These are phyloP conservation scores for Oxyteleia sp. DNA, from an alignment of 2,888 invertebrate species.

Conservation along the genomic window DNA sequence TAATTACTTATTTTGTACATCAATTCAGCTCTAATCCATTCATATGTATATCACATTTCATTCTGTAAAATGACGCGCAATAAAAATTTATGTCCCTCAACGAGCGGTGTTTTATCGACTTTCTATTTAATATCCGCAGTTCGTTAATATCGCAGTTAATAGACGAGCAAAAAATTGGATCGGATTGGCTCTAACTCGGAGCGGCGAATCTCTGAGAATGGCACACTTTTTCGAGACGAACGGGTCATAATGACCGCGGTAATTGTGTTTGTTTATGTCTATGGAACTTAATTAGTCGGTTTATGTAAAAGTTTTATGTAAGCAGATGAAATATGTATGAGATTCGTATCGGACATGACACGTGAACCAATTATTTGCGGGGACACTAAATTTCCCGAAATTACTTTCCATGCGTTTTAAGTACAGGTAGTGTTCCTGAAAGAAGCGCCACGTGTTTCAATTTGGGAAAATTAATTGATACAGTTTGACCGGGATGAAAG, in stretches of 20 bases:
- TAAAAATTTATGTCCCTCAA: slow-evolving; percentile 44
- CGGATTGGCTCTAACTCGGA: slow-evolving; percentile 8
- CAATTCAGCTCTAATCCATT: slow-evolving; percentile 40
- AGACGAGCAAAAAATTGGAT: slow-evolving; percentile 1
- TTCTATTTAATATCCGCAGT: slow-evolving; percentile 60
- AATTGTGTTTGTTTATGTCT: slow-evolving; percentile 9
- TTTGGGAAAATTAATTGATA: not conserved
- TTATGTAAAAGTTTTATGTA: slow-evolving; percentile 5
- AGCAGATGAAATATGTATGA: not conserved
- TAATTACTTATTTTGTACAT: slow-evolving; percentile 51
- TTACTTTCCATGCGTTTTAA: not conserved
- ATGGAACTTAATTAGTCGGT: slow-evolving; percentile 18
- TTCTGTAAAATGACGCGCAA: slow-evolving; percentile 32
- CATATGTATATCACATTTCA: slow-evolving; percentile 55
- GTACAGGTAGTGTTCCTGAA: not conserved
- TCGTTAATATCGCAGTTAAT: slow-evolving; percentile 46
- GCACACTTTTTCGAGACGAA: slow-evolving; percentile 41
- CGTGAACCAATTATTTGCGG: slow-evolving; percentile 23
- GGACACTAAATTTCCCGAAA: slow-evolving; percentile 18
- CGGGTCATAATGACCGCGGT: slow-evolving; percentile 19
- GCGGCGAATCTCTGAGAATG: slow-evolving; percentile 32
- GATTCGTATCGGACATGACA: slow-evolving; percentile 28
- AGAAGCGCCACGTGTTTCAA: not conserved
- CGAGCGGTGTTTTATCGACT: slow-evolving; percentile 42
- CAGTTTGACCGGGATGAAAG: not conserved